Evolutionary conservation across 1,140 invertebrate genomes (phyloP).

Genomic region (Penaeus japonicus): DNA sequence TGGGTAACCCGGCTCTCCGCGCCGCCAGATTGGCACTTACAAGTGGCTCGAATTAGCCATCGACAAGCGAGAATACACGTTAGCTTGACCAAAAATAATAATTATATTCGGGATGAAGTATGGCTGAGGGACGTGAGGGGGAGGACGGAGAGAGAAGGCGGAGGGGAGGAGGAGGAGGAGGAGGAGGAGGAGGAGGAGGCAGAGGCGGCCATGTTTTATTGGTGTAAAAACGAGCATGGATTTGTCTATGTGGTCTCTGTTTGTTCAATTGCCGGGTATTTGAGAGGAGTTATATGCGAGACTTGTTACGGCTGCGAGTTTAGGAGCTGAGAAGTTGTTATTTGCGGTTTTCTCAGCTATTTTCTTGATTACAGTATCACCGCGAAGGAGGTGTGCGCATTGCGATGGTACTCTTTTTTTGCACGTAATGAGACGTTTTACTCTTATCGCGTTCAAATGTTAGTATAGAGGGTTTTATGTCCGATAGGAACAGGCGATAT

Average conservation of each 20-base stretch:
- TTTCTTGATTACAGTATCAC: slow-evolving; percentile 13
- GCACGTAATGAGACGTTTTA: slow-evolving; percentile 3
- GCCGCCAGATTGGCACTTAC: slow-evolving; percentile 47
- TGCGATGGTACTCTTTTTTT: not conserved
- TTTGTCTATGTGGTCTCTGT: slow-evolving; percentile 44
- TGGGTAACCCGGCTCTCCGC: slow-evolving; percentile 28
- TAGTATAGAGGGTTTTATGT: too few relatives aligned
- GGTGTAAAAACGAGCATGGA: not conserved
- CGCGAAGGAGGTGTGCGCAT: not conserved
- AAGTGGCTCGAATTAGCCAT: slow-evolving; percentile 55
- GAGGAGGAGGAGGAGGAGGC: not conserved
- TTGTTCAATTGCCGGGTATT: slow-evolving; percentile 45
- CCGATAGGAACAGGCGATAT: too few relatives aligned
- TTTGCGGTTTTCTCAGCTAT: slow-evolving; percentile 30
- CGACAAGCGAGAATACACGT: slow-evolving; percentile 52
- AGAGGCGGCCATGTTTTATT: not conserved
- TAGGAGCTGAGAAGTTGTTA: slow-evolving; percentile 32
- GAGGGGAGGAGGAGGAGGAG: not conserved
- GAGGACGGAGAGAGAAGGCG: not conserved
- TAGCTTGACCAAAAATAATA: slow-evolving; percentile 34
- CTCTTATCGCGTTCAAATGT: too few relatives aligned
- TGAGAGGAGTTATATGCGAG: slow-evolving; percentile 29
- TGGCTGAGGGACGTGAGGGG: not conserved
- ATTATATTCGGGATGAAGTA: slow-evolving; percentile 45
- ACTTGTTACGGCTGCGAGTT: slow-evolving; percentile 31